Evolutionary conservation across 2,113 vertebrate genomes (phyloP).

Genomic region (Pungitius pungitius): DNA sequence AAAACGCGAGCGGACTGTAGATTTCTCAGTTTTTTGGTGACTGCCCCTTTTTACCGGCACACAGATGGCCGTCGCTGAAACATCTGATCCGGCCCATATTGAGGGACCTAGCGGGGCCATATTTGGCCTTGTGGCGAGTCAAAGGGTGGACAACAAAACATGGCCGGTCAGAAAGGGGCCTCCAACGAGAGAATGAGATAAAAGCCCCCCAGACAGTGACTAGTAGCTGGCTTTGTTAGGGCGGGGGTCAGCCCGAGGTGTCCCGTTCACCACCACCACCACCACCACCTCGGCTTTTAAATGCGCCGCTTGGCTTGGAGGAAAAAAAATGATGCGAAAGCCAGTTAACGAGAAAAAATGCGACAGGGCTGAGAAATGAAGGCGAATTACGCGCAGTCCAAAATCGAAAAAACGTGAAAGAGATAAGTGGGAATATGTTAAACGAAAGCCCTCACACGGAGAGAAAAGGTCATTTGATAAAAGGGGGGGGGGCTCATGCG

Average conservation of each 20-base stretch:
- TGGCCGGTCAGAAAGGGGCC: conserved; percentile 54
- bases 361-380: conserved; percentile 60
- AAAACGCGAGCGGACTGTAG: conserved; percentile 56
- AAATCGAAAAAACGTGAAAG: conserved; percentile 36
- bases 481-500: background rate
- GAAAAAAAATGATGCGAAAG: conserved; percentile 63
- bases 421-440: conserved; percentile 47
- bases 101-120: conserved; percentile 56
- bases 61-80: conserved; percentile 75
- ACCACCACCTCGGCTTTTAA: conserved; percentile 24
- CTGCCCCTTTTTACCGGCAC: conserved; percentile 64
- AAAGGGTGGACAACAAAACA: conserved; percentile 74
- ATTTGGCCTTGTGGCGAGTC: conserved; percentile 76
- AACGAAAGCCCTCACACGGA: conserved; percentile 48
- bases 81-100: conserved; percentile 76
- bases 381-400: conserved; percentile 6
- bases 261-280: conserved; percentile 52
- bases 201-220: conserved; percentile 78
- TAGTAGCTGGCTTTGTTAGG: conserved; percentile 78
- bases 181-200: conserved; percentile 63
- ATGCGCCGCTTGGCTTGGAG: conserved; percentile 33
- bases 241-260: conserved; percentile 71
- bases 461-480: background rate
- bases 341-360: conserved; percentile 37
- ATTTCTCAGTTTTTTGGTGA: conserved; percentile 73